Conservation (phyloP, 2,888 invertebrate genomes). For the Arrhopalites spinosus region DNA sequence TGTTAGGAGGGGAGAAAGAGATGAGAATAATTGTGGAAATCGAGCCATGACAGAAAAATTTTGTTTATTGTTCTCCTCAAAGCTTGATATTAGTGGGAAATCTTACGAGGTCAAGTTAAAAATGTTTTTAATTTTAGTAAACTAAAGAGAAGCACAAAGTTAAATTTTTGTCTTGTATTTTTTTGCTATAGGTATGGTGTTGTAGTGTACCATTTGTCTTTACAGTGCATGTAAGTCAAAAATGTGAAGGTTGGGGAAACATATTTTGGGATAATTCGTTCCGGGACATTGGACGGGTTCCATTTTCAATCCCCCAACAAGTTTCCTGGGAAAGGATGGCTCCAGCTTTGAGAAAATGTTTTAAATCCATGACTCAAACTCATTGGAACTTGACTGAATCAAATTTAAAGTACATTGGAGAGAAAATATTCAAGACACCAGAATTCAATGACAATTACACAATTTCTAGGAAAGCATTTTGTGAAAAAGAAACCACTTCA, state of each 20-base stretch:
- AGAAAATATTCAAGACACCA: neutral
- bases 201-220: constrained; percentile 19
- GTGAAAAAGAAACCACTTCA: neutral
- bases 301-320: constrained; percentile 7
- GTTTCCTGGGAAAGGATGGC: constrained; percentile 13
- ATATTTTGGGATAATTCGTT: constrained; percentile 14
- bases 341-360: neutral
- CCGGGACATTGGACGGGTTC: constrained; percentile 4
- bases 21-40: constrained; percentile 8
- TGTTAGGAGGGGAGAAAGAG: neutral
- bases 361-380: constrained; percentile 8
- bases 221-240: constrained; percentile 20
- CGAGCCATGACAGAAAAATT: constrained; percentile 27
- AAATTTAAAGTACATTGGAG: constrained; percentile 18
- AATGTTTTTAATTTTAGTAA: no score
- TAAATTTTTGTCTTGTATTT: neutral
- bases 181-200: constrained; percentile 7
- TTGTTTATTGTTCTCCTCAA: neutral
- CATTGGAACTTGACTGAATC: constrained; percentile 15
- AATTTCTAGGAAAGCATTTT: neutral
- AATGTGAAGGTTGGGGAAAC: constrained; percentile 10
- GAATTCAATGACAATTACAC: neutral
- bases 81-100: neutral
- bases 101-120: neutral
- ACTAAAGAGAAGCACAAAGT: neutral